Conservation (phyloP, 2,113 vertebrate genomes). For the Regulus satrapa region DNA sequence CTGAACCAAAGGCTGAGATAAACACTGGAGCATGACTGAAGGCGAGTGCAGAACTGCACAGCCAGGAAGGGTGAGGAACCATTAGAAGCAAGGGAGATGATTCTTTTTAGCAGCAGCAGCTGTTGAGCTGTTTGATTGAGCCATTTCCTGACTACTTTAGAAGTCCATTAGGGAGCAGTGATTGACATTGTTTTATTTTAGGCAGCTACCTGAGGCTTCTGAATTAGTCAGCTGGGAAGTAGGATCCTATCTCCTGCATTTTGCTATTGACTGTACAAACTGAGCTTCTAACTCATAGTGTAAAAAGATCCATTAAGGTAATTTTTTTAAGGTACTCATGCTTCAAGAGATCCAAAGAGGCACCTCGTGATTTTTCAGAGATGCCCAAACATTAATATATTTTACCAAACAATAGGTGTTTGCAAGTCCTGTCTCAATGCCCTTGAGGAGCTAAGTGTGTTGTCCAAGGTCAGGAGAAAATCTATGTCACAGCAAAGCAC, state of each 20-base stretch:
- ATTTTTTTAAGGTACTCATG: background rate
- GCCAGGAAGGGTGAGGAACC: background rate
- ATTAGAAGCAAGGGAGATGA: background rate
- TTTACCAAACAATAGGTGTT: background rate
- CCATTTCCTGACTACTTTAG: conserved; percentile 43
- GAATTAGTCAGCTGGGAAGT: conserved; percentile 28
- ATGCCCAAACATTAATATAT: background rate
- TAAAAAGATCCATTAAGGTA: background rate
- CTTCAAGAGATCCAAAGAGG: background rate
- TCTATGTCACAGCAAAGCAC: background rate
- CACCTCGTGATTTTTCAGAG: background rate
- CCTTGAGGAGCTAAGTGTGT: background rate
- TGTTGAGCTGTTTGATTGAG: conserved; percentile 7
- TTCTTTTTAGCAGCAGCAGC: background rate
- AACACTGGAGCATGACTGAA: background rate
- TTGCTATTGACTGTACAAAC: background rate
- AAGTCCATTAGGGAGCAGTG: conserved; percentile 54
- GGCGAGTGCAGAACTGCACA: background rate
- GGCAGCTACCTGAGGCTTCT: conserved; percentile 40
- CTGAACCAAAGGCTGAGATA: background rate
- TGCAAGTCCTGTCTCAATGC: background rate
- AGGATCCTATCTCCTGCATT: background rate
- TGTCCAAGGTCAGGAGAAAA: background rate
- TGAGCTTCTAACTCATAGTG: background rate
- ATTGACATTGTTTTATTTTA: conserved; percentile 34